Evolutionary conservation across 2,888 invertebrate genomes (phyloP), one percentile per base, ranked within the genome.

Genomic region (Didymodactylos carnosus): DNA sequence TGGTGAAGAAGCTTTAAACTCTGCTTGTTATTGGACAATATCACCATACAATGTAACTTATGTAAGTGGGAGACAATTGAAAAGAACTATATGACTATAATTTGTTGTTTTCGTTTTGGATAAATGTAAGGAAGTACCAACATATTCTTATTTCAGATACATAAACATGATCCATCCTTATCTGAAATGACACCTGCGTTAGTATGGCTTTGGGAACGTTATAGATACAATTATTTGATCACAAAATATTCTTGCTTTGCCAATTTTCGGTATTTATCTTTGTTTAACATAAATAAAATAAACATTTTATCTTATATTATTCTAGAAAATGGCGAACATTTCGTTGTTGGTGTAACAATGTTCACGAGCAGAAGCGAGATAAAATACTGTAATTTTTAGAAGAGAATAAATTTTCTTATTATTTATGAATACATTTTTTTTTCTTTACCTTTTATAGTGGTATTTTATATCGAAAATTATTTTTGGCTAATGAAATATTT

Each of bases 401-500:
- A 16, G 6, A 69, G 25, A 4, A n/a, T 11, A 27, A 8, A 2
- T 8, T 19, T 8, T 40, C 16, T 19, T 40, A 5, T 1, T 39
- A 4, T 1, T 27, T 40, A n/a, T 29, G n/a, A n/a, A n/a, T n/a
- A n/a, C n/a, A 11, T 27, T 69, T 69, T 13, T 69, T 8, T 69
- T 19, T 69, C 4, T 69, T 35, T 10, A 11, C 3, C n/a, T 39
- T 27, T 8, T 70, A 29, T 43, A 70, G 70, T 70, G 7, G 19
- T 27, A 0, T 70, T 43, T 27, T 29, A 39, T 14, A 46, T 29
- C 70, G 74, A 23, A 74, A 41, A 41, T 41, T 74, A 23, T 74
- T 74, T 19, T 35, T 43, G 25, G 74, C 74, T 23, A 74, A 74
- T 29, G 71, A 74, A 69, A 43, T 74, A 3, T 72, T 74, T 41